Percentiles rank a stretch among this genome's conserved stretches.
Evolutionary conservation across 2,888 invertebrate species (phyloP).

Genomic region (Eupeodes latifasciatus): DNA sequence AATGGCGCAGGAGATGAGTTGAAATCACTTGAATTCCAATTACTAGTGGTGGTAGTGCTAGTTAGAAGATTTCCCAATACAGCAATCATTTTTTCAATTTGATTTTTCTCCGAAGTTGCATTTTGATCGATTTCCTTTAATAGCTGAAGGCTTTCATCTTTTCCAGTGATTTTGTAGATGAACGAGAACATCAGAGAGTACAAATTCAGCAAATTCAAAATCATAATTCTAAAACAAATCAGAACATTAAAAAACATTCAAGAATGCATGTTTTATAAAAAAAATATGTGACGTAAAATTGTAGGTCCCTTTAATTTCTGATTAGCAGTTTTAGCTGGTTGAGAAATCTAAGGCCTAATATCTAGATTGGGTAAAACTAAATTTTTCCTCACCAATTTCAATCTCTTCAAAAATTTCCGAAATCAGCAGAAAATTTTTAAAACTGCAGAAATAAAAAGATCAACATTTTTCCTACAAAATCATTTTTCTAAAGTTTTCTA

Average conservation of each 20-base stretch:
- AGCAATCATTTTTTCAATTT: constrained; percentile 79
- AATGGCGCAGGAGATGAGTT: constrained; percentile 23
- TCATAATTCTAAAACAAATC: constrained; percentile 92
- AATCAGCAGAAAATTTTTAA: too few species aligned
- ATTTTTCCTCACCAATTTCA: too few species aligned
- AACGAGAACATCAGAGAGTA: constrained; percentile 97
- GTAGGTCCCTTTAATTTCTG: too few species aligned
- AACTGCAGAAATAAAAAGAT: too few species aligned
- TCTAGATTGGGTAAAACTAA: too few species aligned
- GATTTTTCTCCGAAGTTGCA: constrained; percentile 81
- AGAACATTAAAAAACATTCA: background rate
- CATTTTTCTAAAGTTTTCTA: too few species aligned
- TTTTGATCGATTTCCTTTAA: constrained; percentile 86
- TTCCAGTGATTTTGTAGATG: constrained; percentile 93
- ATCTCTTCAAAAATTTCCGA: too few species aligned
- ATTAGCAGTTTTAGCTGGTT: too few species aligned
- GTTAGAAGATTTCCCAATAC: constrained; percentile 77
- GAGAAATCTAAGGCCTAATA: too few species aligned
- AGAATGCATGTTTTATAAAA: too few species aligned
- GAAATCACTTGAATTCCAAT: constrained; percentile 54
- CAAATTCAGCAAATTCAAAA: constrained; percentile 95
- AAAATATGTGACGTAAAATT: too few species aligned
- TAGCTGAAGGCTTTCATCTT: constrained; percentile 85
- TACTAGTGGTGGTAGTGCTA: constrained; percentile 66
- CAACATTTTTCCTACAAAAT: too few species aligned